Evolutionary conservation across 2,888 invertebrate species (phyloP).

Genomic region (Lathronympha strigana): DNA sequence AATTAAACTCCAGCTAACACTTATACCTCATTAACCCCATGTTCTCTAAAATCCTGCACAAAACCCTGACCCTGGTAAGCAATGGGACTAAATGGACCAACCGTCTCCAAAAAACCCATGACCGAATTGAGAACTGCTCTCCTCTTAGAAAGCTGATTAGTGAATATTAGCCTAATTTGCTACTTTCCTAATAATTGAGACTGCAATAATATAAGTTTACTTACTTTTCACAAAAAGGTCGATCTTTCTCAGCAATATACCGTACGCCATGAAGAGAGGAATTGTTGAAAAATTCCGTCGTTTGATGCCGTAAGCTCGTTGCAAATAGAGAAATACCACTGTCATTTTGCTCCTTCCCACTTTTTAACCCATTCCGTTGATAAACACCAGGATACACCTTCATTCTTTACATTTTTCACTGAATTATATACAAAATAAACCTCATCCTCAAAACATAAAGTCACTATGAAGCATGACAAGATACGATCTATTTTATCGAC

Average conservation of each 20-base stretch:
- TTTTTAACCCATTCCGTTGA: conserved; percentile 50
- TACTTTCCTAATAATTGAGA: no score
- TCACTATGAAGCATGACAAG: conserved; percentile 56
- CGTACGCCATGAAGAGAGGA: conserved; percentile 91
- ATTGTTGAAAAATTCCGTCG: conserved; percentile 89
- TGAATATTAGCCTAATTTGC: no score
- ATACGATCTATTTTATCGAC: conserved; percentile 68
- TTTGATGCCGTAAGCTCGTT: conserved; percentile 88
- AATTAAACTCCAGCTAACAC: no score
- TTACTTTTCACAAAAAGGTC: conserved; percentile 91
- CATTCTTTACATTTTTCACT: conserved; percentile 57
- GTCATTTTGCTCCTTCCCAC: conserved; percentile 52
- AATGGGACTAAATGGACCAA: no score
- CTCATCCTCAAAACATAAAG: conserved; percentile 22
- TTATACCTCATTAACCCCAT: no score
- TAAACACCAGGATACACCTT: conserved; percentile 66
- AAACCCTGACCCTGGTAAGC: no score
- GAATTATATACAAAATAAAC: conserved; percentile 3
- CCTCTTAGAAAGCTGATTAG: no score
- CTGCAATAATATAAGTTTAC: conserved; percentile 52
- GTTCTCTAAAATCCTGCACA: no score
- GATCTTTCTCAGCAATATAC: conserved; percentile 89
- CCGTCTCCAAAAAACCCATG: no score
- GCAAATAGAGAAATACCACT: conserved; percentile 75
- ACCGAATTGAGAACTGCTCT: no score